phyloP scores from a whole-genome alignment of 2,888 invertebrate genomes.

The Phortica magna region DNA sequence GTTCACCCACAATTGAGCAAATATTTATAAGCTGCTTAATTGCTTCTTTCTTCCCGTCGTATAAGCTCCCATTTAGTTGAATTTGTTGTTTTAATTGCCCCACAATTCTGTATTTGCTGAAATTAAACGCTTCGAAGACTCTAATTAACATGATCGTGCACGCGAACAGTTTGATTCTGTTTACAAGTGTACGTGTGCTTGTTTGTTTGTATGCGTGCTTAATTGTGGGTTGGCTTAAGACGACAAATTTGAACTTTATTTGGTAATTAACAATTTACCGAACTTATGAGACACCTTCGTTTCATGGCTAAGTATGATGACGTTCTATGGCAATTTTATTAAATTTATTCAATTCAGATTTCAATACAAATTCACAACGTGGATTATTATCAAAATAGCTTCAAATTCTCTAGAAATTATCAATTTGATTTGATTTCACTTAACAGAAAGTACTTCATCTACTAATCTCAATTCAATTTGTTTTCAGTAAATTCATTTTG shows the following conservation, averaged over 20 bases:
- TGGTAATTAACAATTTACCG: conserved; percentile 33
- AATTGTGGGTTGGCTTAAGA: conserved; percentile 7
- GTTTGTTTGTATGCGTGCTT: background rate
- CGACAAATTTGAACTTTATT: conserved; percentile 26
- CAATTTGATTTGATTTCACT: no score
- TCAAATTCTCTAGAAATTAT: no score
- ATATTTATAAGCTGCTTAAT: conserved; percentile 21
- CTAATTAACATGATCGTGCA: conserved; percentile 36
- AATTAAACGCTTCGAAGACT: conserved; percentile 21
- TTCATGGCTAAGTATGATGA: no score
- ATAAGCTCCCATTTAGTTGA: background rate
- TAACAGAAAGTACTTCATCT: no score
- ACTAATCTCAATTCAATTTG: no score
- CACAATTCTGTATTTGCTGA: conserved; percentile 2
- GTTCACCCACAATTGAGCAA: conserved; percentile 5
- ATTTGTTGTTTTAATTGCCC: conserved; percentile 25
- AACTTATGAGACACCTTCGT: background rate
- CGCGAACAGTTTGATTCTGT: conserved; percentile 16
- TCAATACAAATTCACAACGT: no score
- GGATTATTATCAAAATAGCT: no score
- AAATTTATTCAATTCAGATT: no score
- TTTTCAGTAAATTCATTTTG: background rate
- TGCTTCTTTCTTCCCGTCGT: background rate
- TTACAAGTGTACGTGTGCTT: background rate
- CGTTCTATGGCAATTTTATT: no score